Evolutionary conservation across 2,888 invertebrate species (phyloP).

Genomic region (Laothoe populi): DNA sequence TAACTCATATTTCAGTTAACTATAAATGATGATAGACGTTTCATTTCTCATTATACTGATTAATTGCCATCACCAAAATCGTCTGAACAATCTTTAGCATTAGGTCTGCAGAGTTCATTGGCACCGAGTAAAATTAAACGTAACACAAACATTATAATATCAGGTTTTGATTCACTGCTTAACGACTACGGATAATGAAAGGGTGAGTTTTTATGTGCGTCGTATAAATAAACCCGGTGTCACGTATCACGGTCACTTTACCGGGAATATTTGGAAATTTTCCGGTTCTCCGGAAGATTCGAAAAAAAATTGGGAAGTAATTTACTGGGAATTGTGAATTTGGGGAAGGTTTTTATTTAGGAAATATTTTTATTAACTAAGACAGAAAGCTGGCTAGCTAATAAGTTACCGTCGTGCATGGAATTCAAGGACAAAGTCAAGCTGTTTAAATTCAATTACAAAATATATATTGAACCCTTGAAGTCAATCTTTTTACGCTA

Average conservation of each 20-base stretch:
- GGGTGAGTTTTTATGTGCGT: slow-evolving; percentile 50
- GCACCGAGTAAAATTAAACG: slow-evolving; percentile 80
- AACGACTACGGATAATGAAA: slow-evolving; percentile 45
- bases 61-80: background rate
- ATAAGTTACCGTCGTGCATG: no score
- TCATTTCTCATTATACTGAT: background rate
- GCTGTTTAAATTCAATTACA: no score
- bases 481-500: no score
- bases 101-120: slow-evolving; percentile 62
- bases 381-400: no score
- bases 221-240: slow-evolving; percentile 43
- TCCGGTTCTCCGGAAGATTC: background rate
- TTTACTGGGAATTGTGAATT: background rate
- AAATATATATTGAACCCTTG: no score
- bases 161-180: slow-evolving; percentile 68
- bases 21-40: no score
- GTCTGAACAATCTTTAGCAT: background rate
- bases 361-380: no score
- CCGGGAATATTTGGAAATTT: slow-evolving; percentile 16
- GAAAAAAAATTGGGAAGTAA: background rate
- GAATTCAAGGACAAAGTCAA: no score
- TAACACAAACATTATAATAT: slow-evolving; percentile 77
- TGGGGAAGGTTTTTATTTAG: background rate
- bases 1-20: no score
- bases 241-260: slow-evolving; percentile 25